Conservation (phyloP, 53 echinoderm and acorn worm species). For the Temnopleurus reevesii region DNA sequence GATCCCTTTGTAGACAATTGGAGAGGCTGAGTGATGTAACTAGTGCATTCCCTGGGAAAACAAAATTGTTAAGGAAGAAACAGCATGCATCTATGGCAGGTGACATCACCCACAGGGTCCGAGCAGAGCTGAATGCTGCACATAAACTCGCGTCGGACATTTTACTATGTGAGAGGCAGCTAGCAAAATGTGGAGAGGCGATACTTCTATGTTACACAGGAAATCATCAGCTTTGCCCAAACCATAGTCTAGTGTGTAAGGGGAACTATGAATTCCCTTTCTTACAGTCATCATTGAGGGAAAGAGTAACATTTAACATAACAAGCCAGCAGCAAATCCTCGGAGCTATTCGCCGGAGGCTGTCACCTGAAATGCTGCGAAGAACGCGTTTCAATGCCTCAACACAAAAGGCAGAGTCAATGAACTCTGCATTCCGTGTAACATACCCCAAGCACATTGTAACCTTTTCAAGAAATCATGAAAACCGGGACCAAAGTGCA, state of each 20-base stretch:
- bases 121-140: constrained; percentile 3
- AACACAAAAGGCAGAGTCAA: constrained; percentile 36
- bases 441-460: background rate
- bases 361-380: background rate
- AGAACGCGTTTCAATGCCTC: background rate
- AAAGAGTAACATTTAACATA: background rate
- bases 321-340: background rate
- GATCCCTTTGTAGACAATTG: background rate
- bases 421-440: constrained; percentile 5
- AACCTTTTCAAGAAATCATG: background rate
- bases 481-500: background rate
- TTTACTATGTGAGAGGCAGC: background rate
- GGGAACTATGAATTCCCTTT: background rate
- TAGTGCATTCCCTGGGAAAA: background rate
- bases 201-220: background rate
- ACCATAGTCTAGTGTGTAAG: background rate
- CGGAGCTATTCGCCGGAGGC: background rate
- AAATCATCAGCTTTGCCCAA: background rate
- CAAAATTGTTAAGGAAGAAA: background rate
- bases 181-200: background rate
- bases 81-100: background rate
- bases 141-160: background rate
- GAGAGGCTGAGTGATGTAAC: background rate
- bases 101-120: background rate
- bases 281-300: background rate